Percentiles rank a stretch among this genome's conserved stretches.
Evolutionary conservation across 2,888 invertebrate species (phyloP).

Genomic region (Plebejus melissa): DNA sequence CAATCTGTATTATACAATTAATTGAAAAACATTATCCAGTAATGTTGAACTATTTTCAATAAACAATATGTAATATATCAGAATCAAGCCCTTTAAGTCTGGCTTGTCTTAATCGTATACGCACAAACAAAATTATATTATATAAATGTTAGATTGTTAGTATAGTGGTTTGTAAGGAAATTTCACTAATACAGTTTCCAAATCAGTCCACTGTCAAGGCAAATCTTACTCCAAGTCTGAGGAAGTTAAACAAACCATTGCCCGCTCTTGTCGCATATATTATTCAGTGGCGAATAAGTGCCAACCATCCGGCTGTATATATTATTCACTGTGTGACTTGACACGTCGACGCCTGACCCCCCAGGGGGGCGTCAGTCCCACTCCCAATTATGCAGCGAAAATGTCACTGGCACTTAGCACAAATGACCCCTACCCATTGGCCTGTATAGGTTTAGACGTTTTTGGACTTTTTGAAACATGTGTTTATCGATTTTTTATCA

Average conservation of each 20-base stretch:
- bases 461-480: slow-evolving; percentile 37
- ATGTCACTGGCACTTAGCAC: slow-evolving; percentile 67
- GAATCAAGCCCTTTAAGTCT: too few species aligned
- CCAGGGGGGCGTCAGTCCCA: slow-evolving; percentile 60
- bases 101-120: too few species aligned
- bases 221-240: slow-evolving; percentile 26
- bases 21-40: too few species aligned
- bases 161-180: not conserved
- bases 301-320: slow-evolving; percentile 71
- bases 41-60: too few species aligned
- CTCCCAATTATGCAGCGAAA: slow-evolving; percentile 74
- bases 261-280: slow-evolving; percentile 56
- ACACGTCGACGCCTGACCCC: slow-evolving; percentile 69
- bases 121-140: too few species aligned
- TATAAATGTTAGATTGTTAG: too few species aligned
- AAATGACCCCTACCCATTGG: slow-evolving; percentile 75
- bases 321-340: slow-evolving; percentile 71
- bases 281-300: slow-evolving; percentile 72
- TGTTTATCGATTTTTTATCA: not conserved
- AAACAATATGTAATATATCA: too few species aligned
- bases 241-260: slow-evolving; percentile 47
- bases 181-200: not conserved
- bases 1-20: too few species aligned
- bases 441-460: slow-evolving; percentile 55
- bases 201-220: slow-evolving; percentile 13